A percentile compares a stretch with the other conserved stretches of the same genome.
phyloP scores from a whole-genome alignment of 2,797 vertebrate genomes.

The Anguilla anguilla region DNA sequence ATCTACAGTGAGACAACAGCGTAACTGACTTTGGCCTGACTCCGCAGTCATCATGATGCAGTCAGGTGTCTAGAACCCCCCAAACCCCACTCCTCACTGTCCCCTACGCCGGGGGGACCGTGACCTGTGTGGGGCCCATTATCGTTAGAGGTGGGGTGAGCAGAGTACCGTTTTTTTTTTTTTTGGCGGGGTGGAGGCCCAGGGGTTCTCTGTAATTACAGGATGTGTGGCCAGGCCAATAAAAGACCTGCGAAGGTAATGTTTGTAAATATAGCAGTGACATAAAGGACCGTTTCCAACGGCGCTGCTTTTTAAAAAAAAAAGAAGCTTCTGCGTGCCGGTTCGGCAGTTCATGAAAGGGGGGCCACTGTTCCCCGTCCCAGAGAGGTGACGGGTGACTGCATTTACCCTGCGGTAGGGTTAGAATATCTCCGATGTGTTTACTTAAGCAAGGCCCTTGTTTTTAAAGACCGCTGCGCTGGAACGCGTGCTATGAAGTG shows the following conservation, averaged over 20 bases:
- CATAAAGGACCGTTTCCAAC: conserved; percentile 48
- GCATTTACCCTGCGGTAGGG: not conserved
- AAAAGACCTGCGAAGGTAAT: conserved; percentile 56
- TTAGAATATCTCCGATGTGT: conserved; percentile 16
- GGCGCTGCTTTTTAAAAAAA: conserved; percentile 42
- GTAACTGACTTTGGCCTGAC: not conserved
- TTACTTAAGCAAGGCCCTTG: conserved; percentile 15
- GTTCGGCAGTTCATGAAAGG: conserved; percentile 6
- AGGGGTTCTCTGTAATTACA: conserved; percentile 41
- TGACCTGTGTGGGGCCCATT: conserved; percentile 5
- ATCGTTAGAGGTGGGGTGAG: not conserved
- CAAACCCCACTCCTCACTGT: not conserved
- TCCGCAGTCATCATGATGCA: not conserved
- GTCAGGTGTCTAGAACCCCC: not conserved
- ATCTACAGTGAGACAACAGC: not conserved
- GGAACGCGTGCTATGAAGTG: not conserved
- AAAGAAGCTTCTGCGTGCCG: not conserved
- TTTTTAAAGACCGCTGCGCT: not conserved
- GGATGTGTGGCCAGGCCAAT: conserved; percentile 53
- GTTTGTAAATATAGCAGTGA: conserved; percentile 60
- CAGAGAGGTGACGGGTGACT: too few relatives aligned
- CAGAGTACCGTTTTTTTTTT: not conserved
- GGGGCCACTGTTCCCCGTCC: not conserved
- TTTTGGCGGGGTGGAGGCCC: not conserved
- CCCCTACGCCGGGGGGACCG: not conserved